A percentile compares a stretch with the other conserved stretches of the same genome.
phyloP scores from a whole-genome alignment of 2,113 vertebrate genomes.

The Entelurus aequoreus region DNA sequence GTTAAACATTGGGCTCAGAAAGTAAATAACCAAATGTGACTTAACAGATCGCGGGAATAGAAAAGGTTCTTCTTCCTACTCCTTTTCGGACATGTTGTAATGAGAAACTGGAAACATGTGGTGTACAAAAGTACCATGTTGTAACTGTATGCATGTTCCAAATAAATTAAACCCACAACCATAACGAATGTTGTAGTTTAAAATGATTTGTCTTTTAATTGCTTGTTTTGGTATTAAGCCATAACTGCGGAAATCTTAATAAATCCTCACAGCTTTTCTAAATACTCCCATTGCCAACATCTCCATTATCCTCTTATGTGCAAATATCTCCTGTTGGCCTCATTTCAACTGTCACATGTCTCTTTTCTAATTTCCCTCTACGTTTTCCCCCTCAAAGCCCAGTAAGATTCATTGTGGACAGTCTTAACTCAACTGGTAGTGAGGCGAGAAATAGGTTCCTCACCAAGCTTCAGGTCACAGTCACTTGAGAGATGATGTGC shows the following conservation, averaged over 20 bases:
- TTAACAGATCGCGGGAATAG: too few species aligned
- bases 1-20: too few species aligned
- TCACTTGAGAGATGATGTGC: conserved; percentile 36
- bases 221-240: conserved; percentile 11
- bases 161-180: too few species aligned
- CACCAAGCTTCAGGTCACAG: conserved; percentile 35
- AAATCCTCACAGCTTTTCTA: not conserved
- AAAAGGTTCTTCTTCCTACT: too few species aligned
- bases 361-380: conserved; percentile 20
- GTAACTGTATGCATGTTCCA: too few species aligned
- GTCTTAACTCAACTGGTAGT: conserved; percentile 31
- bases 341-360: conserved; percentile 26
- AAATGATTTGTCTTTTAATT: not conserved
- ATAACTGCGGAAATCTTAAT: not conserved
- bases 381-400: conserved; percentile 11
- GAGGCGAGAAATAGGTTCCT: conserved; percentile 36
- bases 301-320: conserved; percentile 9
- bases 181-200: too few species aligned
- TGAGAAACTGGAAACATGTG: too few species aligned
- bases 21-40: too few species aligned
- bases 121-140: too few species aligned
- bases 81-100: too few species aligned
- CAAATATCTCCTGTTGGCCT: conserved; percentile 12
- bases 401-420: conserved; percentile 27
- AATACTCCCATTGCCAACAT: conserved; percentile 18